Evolutionary conservation across 2,113 vertebrate genomes (phyloP), one percentile per base, ranked within the genome.

Genomic region (Macaca nemestrina): DNA sequence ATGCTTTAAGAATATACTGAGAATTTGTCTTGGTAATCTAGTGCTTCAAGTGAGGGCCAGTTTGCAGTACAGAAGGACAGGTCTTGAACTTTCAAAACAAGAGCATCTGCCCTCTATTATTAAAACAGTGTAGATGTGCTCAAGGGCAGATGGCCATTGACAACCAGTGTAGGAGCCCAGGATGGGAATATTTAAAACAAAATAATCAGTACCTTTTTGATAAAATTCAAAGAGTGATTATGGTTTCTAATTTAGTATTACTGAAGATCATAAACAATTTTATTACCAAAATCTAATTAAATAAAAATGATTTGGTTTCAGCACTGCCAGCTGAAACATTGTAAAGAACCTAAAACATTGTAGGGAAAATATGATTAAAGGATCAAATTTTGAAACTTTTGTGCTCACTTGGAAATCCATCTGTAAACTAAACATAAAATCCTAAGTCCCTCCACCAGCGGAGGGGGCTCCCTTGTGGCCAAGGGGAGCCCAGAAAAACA

Each of bases 211-310:
- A 11, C 35, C 79, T 90, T 76, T 80, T 67, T 45, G 30, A 89
- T 20, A 86, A 91, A 94, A 70, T 48, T 70, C 35, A 30, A 87
- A 87, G 45, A 72, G 12, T 55, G 45, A 94, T 88, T 64, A 75
- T 1, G 2, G 76, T 59, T 93, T 95, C 67, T 88, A 80, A 68
- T 64, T 59, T 86, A 88, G 40, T 55, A 13, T 84, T 89, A n/a
- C 23, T 40, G 18, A 82, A 93, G 32, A 87, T 86, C 64, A 72
- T 32, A 50, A 55, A 83, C 57, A 32, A 73, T 78, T 92, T 92
- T 73, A 78, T 89, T 81, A 87, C 35, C 40, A 95, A 95, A 93
- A 72, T 95, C 27, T 64, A 88, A 93, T 95, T 82, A 79, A 96
- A 90, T 93, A 78, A 79, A 83, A 79, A 72, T 88, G 35, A 96